Conservation (phyloP, 2,113 vertebrate species). For the Leptodactylus fuscus region DNA sequence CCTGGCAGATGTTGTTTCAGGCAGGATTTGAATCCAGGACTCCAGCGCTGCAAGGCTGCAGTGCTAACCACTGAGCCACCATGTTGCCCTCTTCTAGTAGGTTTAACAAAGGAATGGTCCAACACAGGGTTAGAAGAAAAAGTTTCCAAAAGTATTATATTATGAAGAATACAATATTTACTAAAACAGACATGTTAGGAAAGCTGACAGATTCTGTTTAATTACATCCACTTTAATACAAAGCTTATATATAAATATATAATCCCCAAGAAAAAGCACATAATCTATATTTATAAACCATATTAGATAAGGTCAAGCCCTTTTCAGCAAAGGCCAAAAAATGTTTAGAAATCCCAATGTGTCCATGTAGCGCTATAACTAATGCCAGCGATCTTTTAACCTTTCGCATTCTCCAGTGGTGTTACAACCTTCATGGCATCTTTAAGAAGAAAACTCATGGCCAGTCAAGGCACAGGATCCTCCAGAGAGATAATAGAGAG, state of each 20-base stretch:
- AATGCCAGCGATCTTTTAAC: constrained; percentile 21
- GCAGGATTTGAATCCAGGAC: no score
- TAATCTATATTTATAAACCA: background rate
- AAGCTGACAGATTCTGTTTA: no score
- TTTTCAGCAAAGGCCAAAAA: constrained; percentile 37
- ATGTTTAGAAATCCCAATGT: background rate
- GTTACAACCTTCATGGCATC: constrained; percentile 11
- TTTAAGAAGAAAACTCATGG: constrained; percentile 22
- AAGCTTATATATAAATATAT: background rate
- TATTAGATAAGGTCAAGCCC: background rate
- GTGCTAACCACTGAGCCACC: no score
- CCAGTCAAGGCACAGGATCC: constrained; percentile 19
- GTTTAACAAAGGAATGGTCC: no score
- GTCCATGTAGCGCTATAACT: background rate
- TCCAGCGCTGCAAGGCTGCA: no score
- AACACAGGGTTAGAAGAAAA: no score
- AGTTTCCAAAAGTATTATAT: no score
- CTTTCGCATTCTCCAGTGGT: constrained; percentile 31
- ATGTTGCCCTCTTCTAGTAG: no score
- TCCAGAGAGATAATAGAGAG: background rate
- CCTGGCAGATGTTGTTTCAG: no score
- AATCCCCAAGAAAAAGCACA: background rate
- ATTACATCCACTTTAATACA: background rate
- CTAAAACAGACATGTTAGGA: no score
- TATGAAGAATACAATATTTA: no score